phyloP scores from a whole-genome alignment of 2,888 invertebrate species.

The Phortica magna region DNA sequence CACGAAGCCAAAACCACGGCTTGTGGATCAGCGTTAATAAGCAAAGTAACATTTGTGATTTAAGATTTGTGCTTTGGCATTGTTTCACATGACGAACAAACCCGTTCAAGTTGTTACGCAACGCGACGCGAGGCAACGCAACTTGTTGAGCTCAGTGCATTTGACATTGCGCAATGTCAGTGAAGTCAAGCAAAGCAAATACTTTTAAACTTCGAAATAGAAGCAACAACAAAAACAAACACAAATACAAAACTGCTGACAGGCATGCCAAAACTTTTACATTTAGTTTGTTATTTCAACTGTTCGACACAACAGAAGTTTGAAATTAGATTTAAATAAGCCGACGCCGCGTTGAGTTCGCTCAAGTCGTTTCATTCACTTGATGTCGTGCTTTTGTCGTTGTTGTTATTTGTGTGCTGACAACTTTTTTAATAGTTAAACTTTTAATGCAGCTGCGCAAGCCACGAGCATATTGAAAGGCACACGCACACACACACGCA shows the following conservation, averaged over 20 bases:
- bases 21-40: background rate
- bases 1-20: background rate
- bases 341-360: background rate
- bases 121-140: too few relatives aligned
- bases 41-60: too few relatives aligned
- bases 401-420: background rate
- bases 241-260: background rate
- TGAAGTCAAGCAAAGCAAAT: background rate
- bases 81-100: background rate
- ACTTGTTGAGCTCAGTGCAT: background rate
- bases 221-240: background rate
- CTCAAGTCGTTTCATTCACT: background rate
- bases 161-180: slow-evolving; percentile 21
- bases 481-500: background rate
- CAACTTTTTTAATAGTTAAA: slow-evolving; percentile 13
- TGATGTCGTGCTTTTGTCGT: background rate
- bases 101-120: background rate
- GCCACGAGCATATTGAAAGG: background rate
- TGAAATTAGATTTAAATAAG: slow-evolving; percentile 6
- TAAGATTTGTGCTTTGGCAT: background rate
- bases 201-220: background rate
- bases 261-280: background rate
- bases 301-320: background rate
- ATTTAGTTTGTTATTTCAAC: background rate
- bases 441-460: background rate